Evolutionary conservation across 30 jellyfish, hydroid and myxozoan species (phyloP).

Genomic region (Turritopsis rubra): DNA sequence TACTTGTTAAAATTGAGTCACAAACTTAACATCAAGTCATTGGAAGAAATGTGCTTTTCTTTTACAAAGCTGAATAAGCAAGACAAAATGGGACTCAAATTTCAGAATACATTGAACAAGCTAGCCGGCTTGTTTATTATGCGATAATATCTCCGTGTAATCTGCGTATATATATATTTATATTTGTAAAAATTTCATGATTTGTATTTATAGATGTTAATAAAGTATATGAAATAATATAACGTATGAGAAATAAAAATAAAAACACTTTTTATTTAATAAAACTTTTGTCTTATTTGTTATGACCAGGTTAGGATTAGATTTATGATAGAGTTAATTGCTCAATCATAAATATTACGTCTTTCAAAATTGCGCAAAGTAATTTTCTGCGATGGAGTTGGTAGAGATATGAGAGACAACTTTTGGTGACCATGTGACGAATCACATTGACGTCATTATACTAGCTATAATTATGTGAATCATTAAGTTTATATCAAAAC

Average conservation of each 20-base stretch:
- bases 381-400: background rate
- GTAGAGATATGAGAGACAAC: too few relatives aligned
- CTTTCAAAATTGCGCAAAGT: background rate
- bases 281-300: background rate
- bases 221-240: background rate
- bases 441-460: background rate
- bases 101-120: background rate
- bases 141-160: background rate
- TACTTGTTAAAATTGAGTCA: background rate
- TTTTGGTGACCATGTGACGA: background rate
- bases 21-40: background rate
- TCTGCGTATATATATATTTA: background rate
- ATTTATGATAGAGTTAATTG: too few relatives aligned
- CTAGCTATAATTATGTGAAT: background rate
- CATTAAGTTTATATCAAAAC: background rate
- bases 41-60: background rate
- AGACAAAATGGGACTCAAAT: background rate
- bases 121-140: background rate
- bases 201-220: too few relatives aligned
- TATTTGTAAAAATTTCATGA: too few relatives aligned
- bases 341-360: background rate
- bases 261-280: background rate
- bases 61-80: background rate
- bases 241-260: background rate
- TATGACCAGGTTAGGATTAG: too few relatives aligned